phyloP scores from a whole-genome alignment of 2,888 invertebrate genomes.

The Incurvaria masculella region DNA sequence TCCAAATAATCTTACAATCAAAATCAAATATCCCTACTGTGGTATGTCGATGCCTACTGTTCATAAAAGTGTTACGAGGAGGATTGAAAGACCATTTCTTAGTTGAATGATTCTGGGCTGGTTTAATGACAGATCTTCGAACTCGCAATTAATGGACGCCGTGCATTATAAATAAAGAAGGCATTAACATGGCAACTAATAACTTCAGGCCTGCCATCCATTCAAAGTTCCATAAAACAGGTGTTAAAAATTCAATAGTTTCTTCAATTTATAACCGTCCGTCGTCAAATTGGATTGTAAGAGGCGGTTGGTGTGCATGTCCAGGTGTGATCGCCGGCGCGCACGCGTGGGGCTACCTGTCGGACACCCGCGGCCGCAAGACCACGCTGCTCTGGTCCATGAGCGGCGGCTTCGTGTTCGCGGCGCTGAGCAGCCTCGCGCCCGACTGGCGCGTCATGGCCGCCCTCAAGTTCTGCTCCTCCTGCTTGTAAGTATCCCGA shows the following conservation, averaged over 20 bases:
- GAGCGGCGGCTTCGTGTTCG: slow-evolving; percentile 42
- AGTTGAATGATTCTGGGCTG: background rate
- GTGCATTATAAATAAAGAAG: background rate
- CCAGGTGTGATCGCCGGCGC: slow-evolving; percentile 45
- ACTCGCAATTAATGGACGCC: slow-evolving; percentile 1
- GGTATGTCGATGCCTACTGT: background rate
- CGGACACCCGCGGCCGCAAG: slow-evolving; percentile 41
- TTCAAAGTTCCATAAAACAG: background rate
- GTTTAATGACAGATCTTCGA: background rate
- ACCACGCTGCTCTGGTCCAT: slow-evolving; percentile 42
- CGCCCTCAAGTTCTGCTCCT: slow-evolving; percentile 37
- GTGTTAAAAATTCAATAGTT: background rate
- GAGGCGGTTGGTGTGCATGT: too few relatives aligned
- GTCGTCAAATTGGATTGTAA: background rate
- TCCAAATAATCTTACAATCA: background rate
- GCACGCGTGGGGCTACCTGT: slow-evolving; percentile 47
- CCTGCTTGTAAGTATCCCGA: slow-evolving; percentile 46
- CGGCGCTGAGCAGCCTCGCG: slow-evolving; percentile 38
- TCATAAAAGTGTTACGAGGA: background rate
- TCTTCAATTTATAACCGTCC: background rate
- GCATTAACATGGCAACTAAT: background rate
- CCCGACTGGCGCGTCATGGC: slow-evolving; percentile 46
- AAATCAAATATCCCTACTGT: too few relatives aligned
- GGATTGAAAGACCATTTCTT: background rate
- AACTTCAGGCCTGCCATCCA: background rate